phyloP scores from a whole-genome alignment of 2,888 invertebrate species.

The Carabus problematicus region DNA sequence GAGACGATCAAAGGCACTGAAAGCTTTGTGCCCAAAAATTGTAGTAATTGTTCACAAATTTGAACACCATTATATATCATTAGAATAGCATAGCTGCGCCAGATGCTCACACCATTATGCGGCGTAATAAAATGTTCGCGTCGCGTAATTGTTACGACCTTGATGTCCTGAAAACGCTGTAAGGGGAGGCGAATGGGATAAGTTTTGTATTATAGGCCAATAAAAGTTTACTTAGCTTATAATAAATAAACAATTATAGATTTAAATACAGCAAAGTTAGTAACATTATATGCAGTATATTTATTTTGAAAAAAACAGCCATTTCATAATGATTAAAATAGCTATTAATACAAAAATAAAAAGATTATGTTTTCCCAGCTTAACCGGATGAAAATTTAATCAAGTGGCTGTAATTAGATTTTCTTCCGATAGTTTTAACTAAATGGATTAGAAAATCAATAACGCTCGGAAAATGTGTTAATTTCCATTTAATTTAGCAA shows the following conservation, averaged over 20 bases:
- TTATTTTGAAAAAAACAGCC: too few relatives aligned
- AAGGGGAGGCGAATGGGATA: too few relatives aligned
- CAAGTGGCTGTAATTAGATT: conserved; percentile 25
- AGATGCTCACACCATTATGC: conserved; percentile 3
- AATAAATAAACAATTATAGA: too few relatives aligned
- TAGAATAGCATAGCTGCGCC: conserved; percentile 10
- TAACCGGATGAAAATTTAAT: conserved; percentile 15
- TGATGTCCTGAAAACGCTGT: neutral
- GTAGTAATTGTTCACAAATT: conserved; percentile 24
- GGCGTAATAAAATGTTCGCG: conserved; percentile 13
- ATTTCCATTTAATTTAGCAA: too few relatives aligned
- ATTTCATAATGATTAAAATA: too few relatives aligned
- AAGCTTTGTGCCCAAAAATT: conserved; percentile 12
- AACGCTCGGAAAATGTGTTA: conserved; percentile 26
- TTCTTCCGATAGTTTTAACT: conserved; percentile 32
- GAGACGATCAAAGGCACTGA: conserved; percentile 1
- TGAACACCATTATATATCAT: conserved; percentile 23
- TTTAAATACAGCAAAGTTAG: too few relatives aligned
- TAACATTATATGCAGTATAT: too few relatives aligned
- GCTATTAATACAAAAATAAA: too few relatives aligned
- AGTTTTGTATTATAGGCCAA: too few relatives aligned
- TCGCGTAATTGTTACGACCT: conserved; percentile 1
- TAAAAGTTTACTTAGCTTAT: too few relatives aligned
- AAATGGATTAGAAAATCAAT: conserved; percentile 34
- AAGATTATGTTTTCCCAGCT: too few relatives aligned